Evolutionary conservation across 1,140 invertebrate species (phyloP).

Genomic region (Gryon sp.): DNA sequence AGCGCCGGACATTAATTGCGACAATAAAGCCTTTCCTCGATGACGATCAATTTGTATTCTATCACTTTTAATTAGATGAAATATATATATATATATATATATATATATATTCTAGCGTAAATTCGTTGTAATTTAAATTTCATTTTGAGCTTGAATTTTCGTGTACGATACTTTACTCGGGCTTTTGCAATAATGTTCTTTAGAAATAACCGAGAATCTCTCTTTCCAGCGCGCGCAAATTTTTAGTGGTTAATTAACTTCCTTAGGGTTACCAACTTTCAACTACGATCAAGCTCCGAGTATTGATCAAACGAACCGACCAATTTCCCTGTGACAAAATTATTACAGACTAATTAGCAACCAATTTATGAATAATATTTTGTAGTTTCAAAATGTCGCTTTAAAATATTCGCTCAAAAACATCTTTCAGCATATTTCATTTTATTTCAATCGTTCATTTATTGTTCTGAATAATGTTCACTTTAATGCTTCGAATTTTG

Average conservation of each 20-base stretch:
- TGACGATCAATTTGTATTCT: too few species aligned
- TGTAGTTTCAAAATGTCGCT: not conserved
- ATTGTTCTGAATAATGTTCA: not conserved
- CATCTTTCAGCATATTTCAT: not conserved
- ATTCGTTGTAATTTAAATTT: conserved; percentile 10
- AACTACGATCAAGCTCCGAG: conserved; percentile 34
- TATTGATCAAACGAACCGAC: conserved; percentile 57
- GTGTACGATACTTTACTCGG: conserved; percentile 17
- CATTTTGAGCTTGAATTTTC: too few species aligned
- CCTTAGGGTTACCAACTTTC: conserved; percentile 45
- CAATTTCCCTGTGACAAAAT: conserved; percentile 50
- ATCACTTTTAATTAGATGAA: too few species aligned
- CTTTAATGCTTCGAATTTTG: not conserved
- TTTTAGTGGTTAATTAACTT: conserved; percentile 56
- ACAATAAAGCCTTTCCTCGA: not conserved
- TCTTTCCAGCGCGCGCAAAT: conserved; percentile 30
- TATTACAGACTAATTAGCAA: conserved; percentile 46
- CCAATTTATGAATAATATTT: conserved; percentile 22
- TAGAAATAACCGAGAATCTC: conserved; percentile 10
- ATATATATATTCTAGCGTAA: too few species aligned
- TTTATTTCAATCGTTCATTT: not conserved
- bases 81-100: too few species aligned
- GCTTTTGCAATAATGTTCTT: conserved; percentile 36
- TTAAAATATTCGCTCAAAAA: not conserved
- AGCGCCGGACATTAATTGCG: not conserved